Evolutionary conservation across 2,797 vertebrate species (phyloP).

Genomic region (Echeneis naucrates): DNA sequence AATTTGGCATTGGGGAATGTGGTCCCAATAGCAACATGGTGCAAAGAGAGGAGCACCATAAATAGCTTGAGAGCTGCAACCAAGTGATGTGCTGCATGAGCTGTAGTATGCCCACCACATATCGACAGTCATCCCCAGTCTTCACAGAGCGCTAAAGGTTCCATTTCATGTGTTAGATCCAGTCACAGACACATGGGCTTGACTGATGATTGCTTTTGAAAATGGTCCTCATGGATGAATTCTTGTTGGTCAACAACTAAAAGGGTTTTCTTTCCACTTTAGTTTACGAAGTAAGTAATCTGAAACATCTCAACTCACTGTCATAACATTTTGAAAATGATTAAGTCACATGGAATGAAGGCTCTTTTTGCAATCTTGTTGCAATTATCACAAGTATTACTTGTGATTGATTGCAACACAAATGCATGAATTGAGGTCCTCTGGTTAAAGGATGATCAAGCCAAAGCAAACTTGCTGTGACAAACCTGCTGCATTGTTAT

Average conservation of each 20-base stretch:
- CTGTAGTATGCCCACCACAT: conserved; percentile 60
- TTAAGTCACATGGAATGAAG: background rate
- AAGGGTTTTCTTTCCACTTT: background rate
- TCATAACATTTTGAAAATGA: background rate
- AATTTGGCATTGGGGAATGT: conserved; percentile 16
- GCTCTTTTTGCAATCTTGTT: no score
- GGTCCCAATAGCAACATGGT: conserved; percentile 34
- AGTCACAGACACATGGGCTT: conserved; percentile 5
- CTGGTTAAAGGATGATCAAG: background rate
- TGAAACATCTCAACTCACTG: background rate
- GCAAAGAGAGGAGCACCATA: conserved; percentile 47
- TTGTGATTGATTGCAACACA: background rate
- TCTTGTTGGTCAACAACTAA: background rate
- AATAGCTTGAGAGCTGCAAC: conserved; percentile 58
- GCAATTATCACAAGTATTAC: conserved; percentile 2
- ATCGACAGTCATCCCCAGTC: conserved; percentile 44
- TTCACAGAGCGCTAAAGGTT: conserved; percentile 30
- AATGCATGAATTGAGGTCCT: background rate
- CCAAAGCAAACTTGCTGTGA: background rate
- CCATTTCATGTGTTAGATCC: background rate
- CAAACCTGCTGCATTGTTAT: background rate
- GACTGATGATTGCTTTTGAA: background rate
- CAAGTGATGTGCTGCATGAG: conserved; percentile 30
- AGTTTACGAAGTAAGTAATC: background rate
- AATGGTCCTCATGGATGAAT: background rate